These are phyloP conservation scores for Pachypsylla venusta DNA, from an alignment of 1,140 invertebrate species.

Conservation along the genomic window DNA sequence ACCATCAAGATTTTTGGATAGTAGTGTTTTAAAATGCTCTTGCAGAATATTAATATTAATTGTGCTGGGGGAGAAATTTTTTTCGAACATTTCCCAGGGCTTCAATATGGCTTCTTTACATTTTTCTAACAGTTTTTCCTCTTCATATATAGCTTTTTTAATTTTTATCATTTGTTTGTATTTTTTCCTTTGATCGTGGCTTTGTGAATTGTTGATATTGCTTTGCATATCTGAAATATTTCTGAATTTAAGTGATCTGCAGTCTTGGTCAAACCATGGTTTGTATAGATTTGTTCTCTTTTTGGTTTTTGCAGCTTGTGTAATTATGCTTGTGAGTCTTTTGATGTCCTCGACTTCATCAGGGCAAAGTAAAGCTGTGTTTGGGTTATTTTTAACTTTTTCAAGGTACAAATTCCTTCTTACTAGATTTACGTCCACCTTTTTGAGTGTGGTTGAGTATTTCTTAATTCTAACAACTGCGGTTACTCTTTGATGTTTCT, in stretches of 20 bases:
- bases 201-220: neutral
- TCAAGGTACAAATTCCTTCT: neutral
- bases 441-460: constrained; percentile 1
- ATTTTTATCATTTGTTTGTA: neutral
- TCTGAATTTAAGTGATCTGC: neutral
- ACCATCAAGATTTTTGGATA: neutral
- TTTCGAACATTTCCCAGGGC: constrained; percentile 2
- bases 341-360: neutral
- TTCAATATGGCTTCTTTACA: neutral
- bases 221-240: neutral
- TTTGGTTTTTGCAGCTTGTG: neutral
- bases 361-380: neutral
- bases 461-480: neutral
- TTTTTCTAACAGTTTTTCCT: neutral
- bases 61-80: neutral
- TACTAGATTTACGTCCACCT: neutral
- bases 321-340: neutral
- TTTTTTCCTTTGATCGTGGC: neutral
- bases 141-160: neutral
- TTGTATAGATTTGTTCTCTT: neutral
- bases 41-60: neutral
- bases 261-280: neutral
- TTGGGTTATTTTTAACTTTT: neutral
- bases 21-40: neutral
- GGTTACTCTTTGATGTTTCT: constrained; percentile 2